Percentiles rank a stretch among this genome's conserved stretches.
Evolutionary conservation across 2,113 vertebrate genomes (phyloP).

Genomic region (Bos javanicus): DNA sequence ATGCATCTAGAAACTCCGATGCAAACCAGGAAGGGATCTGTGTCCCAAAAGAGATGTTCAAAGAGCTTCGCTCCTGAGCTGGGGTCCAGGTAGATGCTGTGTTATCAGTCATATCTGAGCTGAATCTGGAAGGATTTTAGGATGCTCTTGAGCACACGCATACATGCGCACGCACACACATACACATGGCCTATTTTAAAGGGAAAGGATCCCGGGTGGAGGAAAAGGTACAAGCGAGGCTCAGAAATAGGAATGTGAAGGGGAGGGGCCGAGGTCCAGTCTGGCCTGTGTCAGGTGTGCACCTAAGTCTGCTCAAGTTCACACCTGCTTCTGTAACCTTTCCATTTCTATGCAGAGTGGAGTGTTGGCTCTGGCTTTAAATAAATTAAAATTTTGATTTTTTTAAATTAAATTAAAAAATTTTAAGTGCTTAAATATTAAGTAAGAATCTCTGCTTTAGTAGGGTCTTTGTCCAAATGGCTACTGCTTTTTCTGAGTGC

Average conservation of each 20-base stretch:
- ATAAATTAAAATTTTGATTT: too few species aligned
- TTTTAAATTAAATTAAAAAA: too few species aligned
- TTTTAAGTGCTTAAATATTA: too few species aligned
- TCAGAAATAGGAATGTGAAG: not conserved
- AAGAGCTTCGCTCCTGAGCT: not conserved
- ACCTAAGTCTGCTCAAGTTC: not conserved
- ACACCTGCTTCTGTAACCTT: not conserved
- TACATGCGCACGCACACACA: too few species aligned
- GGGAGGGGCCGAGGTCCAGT: too few species aligned
- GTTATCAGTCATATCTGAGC: not conserved
- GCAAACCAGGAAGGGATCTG: rapidly evolving
- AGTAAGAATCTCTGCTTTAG: not conserved
- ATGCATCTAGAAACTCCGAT: not conserved
- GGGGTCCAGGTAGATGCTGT: not conserved
- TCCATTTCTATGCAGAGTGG: not conserved
- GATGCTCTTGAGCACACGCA: not conserved
- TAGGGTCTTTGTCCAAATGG: not conserved
- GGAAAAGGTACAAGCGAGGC: not conserved
- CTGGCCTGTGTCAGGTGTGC: rapidly evolving
- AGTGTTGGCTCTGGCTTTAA: not conserved
- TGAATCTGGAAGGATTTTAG: not conserved
- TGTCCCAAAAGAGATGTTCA: not conserved
- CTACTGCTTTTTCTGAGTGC: too few species aligned
- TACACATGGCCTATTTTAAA: not conserved
- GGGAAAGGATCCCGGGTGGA: not conserved